A percentile compares a stretch with the other conserved stretches of the same genome.
Evolutionary conservation across 2,797 vertebrate genomes (phyloP).

Genomic region (Eurystomus glaucurus): DNA sequence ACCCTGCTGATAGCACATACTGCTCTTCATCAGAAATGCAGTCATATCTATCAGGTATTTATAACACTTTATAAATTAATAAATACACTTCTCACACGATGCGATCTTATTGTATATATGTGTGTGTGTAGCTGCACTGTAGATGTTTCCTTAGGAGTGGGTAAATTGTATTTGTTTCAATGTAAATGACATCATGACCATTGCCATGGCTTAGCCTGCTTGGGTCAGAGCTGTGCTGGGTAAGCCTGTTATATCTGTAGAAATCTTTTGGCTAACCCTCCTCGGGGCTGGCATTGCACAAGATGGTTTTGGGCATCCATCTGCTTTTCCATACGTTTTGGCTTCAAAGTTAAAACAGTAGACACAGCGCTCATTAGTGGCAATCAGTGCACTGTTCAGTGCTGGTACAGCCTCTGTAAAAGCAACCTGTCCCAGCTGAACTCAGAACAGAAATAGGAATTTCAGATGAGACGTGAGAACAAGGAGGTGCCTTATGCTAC

Average conservation of each 20-base stretch:
- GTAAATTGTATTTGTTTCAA: not conserved
- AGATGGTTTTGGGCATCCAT: not conserved
- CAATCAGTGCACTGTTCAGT: not conserved
- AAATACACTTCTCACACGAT: not conserved
- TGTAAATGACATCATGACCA: not conserved
- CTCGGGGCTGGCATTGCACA: not conserved
- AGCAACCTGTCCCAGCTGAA: constrained; percentile 24
- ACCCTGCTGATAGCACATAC: not conserved
- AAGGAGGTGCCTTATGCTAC: constrained; percentile 87
- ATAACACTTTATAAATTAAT: not conserved
- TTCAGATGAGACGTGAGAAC: constrained; percentile 74
- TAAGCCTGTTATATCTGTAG: not conserved
- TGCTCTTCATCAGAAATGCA: not conserved
- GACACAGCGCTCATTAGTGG: accelerated
- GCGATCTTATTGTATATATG: not conserved
- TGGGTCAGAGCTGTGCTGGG: not conserved
- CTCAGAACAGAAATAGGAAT: constrained; percentile 26
- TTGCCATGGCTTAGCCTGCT: not conserved
- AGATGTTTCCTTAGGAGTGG: not conserved
- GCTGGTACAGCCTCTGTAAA: not conserved
- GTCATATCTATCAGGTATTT: not conserved
- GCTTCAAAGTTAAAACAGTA: not conserved
- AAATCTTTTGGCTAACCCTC: not conserved
- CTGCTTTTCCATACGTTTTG: not conserved
- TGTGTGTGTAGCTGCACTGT: not conserved